Conservation (phyloP, 1,140 invertebrate genomes). For the Tetramorium simillimum region DNA sequence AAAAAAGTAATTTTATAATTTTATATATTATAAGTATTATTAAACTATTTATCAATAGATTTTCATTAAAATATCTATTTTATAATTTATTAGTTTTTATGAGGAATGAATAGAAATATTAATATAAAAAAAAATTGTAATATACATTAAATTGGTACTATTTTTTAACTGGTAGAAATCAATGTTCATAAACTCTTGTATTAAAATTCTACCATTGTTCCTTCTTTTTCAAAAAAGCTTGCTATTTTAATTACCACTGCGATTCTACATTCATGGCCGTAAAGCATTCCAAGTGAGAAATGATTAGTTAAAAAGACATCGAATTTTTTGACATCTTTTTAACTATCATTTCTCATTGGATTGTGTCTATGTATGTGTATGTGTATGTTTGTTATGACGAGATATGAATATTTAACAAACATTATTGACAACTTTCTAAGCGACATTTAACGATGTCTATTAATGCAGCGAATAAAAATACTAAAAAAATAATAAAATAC, state of each 20-base stretch:
- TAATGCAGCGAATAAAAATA: slow-evolving; percentile 13
- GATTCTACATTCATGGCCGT: slow-evolving; percentile 7
- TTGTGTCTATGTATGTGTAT: slow-evolving; percentile 38
- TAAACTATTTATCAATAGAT: neutral
- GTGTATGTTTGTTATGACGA: neutral
- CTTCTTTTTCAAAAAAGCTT: slow-evolving; percentile 16
- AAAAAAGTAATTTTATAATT: slow-evolving; percentile 15
- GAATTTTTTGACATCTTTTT: too few relatives aligned
- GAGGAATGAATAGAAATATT: neutral
- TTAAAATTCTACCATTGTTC: neutral
- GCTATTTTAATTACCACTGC: neutral
- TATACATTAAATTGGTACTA: neutral
- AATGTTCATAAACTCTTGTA: neutral
- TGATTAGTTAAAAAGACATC: too few relatives aligned
- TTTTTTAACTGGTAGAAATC: neutral
- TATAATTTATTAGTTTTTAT: neutral
- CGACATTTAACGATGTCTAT: neutral
- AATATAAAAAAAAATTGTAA: neutral
- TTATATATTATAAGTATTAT: neutral
- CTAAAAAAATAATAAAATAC: neutral
- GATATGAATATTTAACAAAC: slow-evolving; percentile 14
- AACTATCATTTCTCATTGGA: too few relatives aligned
- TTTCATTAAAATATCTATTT: neutral
- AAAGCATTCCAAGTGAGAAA: neutral
- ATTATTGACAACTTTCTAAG: neutral